Evolutionary conservation across 2,888 invertebrate genomes (phyloP).

Genomic region (Panorpa germanica): DNA sequence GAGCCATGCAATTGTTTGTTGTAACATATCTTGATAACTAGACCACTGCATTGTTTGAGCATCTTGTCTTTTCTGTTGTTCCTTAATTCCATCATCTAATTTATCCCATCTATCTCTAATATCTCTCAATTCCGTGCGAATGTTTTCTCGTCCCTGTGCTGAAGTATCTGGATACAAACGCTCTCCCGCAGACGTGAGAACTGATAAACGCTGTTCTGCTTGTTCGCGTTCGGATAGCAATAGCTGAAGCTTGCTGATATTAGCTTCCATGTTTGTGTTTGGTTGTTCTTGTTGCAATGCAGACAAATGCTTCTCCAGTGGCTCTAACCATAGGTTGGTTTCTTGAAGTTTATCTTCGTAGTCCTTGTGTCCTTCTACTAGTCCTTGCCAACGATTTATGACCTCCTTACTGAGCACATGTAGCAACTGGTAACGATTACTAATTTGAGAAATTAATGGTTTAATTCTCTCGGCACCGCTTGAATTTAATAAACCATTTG

Average conservation of each 20-base stretch:
- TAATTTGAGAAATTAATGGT: constrained; percentile 75
- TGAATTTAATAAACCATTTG: constrained; percentile 67
- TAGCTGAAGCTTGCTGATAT: constrained; percentile 47
- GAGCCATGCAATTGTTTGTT: constrained; percentile 70
- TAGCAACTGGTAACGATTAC: constrained; percentile 65
- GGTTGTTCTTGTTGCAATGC: constrained; percentile 43
- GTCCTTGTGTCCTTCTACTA: constrained; percentile 65
- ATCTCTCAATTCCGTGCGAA: constrained; percentile 66
- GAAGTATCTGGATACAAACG: constrained; percentile 85
- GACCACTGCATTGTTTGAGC: constrained; percentile 67
- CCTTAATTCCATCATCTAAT: constrained; percentile 62
- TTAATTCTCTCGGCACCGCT: constrained; percentile 75
- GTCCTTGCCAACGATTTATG: constrained; percentile 62
- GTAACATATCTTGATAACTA: constrained; percentile 69
- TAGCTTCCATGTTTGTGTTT: constrained; percentile 41
- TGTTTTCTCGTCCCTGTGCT: constrained; percentile 72
- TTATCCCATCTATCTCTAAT: constrained; percentile 77
- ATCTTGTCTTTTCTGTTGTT: constrained; percentile 71
- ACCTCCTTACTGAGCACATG: constrained; percentile 71
- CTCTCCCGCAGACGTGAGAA: constrained; percentile 62
- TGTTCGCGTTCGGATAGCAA: constrained; percentile 65
- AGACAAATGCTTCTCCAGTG: constrained; percentile 51
- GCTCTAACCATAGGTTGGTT: constrained; percentile 57
- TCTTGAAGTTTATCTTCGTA: constrained; percentile 59
- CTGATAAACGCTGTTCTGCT: constrained; percentile 58